phyloP scores from a whole-genome alignment of 2,113 vertebrate species.

The Carlito syrichta region DNA sequence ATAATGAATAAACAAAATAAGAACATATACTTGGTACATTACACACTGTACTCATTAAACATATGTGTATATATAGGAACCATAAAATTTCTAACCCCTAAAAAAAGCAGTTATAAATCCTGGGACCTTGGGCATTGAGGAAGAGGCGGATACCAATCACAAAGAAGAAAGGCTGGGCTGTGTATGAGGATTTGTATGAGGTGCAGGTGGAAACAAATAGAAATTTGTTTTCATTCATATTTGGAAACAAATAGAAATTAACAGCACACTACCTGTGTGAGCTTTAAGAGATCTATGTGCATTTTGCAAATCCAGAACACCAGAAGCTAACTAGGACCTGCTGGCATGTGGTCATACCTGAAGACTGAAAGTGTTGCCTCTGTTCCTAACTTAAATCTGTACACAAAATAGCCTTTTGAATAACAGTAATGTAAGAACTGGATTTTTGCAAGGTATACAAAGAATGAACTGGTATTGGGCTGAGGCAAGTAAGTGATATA shows the following conservation, averaged over 20 bases:
- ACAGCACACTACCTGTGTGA: background rate
- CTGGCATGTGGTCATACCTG: background rate
- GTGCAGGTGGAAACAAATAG: background rate
- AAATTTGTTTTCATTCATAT: background rate
- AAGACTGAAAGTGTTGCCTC: background rate
- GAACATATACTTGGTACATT: background rate
- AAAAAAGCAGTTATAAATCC: conserved; percentile 17
- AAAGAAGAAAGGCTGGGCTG: background rate
- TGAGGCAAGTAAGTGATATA: background rate
- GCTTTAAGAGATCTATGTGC: background rate
- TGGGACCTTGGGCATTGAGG: background rate
- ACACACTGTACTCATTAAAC: conserved; percentile 8
- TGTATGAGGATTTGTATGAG: background rate
- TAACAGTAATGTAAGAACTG: background rate
- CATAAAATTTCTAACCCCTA: background rate
- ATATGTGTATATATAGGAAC: background rate
- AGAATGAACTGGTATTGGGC: background rate
- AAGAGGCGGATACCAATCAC: background rate
- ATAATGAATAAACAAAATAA: conserved; percentile 16
- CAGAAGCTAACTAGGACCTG: background rate
- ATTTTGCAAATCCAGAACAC: background rate
- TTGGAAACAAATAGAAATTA: background rate
- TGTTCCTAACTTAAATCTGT: conserved; percentile 8
- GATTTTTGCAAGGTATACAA: background rate
- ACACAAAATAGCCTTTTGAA: background rate